These are phyloP conservation scores for Brenthis hecate DNA, from an alignment of 2,888 invertebrate species.

Conservation along the genomic window DNA sequence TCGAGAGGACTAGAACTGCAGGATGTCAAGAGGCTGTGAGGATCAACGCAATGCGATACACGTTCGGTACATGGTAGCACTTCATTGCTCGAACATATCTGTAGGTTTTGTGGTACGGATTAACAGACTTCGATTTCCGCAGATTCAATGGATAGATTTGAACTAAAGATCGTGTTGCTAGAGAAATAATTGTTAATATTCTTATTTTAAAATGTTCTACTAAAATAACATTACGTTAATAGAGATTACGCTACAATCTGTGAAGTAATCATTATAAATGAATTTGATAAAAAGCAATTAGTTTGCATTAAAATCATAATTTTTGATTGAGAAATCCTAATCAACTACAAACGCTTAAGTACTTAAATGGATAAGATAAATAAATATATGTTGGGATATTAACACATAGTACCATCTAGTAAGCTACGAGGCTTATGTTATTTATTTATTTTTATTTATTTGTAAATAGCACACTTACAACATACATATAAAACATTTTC, in stretches of 20 bases:
- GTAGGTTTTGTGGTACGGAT: constrained; percentile 25
- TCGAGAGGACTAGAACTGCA: constrained; percentile 70
- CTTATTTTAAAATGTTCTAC: not conserved
- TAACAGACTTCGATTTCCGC: constrained; percentile 15
- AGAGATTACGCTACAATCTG: not conserved
- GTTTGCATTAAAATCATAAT: not conserved
- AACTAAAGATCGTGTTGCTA: too few relatives aligned
- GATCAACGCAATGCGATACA: constrained; percentile 36
- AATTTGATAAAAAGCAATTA: constrained; percentile 5
- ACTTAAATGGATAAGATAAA: not conserved
- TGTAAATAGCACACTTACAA: too few relatives aligned
- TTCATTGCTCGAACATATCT: constrained; percentile 26
- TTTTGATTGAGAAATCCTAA: too few relatives aligned
- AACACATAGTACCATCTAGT: too few relatives aligned
- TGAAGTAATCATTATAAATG: not conserved
- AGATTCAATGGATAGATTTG: not conserved
- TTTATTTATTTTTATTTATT: too few relatives aligned
- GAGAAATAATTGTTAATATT: too few relatives aligned
- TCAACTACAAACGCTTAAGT: not conserved
- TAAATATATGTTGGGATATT: not conserved
- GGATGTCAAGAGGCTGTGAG: constrained; percentile 57
- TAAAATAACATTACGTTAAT: not conserved
- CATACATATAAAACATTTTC: too few relatives aligned
- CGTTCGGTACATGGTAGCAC: constrained; percentile 25
- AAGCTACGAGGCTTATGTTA: too few relatives aligned